Conservation (phyloP, 30 jellyfish, hydroid and myxozoan species). For the Pseudorhiza aurosa region DNA sequence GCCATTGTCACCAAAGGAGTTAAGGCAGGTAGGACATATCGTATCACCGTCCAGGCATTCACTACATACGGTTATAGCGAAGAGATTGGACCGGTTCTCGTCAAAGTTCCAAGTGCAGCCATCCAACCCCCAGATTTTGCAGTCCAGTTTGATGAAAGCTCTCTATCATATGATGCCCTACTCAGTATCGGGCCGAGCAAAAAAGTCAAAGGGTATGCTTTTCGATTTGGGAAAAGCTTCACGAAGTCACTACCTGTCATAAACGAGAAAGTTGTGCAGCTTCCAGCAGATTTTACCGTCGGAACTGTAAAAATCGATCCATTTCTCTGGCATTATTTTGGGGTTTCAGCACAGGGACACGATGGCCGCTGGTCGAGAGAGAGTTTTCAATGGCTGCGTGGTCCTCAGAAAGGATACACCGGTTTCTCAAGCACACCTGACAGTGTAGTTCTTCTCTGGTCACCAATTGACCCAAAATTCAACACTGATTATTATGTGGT, state of each 20-base stretch:
- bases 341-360: conserved; percentile 11
- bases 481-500: conserved; percentile 30
- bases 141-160: neutral
- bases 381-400: conserved; percentile 42
- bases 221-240: conserved; percentile 11
- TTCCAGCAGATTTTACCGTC: conserved; percentile 5
- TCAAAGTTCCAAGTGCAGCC: neutral
- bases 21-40: conserved; percentile 18
- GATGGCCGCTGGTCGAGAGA: conserved; percentile 49
- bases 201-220: conserved; percentile 13
- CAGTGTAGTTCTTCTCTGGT: conserved; percentile 41
- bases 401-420: conserved; percentile 37
- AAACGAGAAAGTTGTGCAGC: conserved; percentile 4
- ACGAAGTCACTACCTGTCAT: conserved; percentile 14
- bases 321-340: conserved; percentile 32
- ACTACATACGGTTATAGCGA: conserved; percentile 15
- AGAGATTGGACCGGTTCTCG: conserved; percentile 25
- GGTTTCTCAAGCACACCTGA: conserved; percentile 16
- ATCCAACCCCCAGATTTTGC: conserved; percentile 29
- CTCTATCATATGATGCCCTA: neutral
- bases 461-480: conserved; percentile 1
- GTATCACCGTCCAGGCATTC: conserved; percentile 14
- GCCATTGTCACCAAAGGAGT: neutral
- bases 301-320: conserved; percentile 10
- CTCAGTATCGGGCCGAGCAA: neutral